Evolutionary conservation across 2,888 invertebrate species (phyloP).

Genomic region (Trichopria drosophilae): DNA sequence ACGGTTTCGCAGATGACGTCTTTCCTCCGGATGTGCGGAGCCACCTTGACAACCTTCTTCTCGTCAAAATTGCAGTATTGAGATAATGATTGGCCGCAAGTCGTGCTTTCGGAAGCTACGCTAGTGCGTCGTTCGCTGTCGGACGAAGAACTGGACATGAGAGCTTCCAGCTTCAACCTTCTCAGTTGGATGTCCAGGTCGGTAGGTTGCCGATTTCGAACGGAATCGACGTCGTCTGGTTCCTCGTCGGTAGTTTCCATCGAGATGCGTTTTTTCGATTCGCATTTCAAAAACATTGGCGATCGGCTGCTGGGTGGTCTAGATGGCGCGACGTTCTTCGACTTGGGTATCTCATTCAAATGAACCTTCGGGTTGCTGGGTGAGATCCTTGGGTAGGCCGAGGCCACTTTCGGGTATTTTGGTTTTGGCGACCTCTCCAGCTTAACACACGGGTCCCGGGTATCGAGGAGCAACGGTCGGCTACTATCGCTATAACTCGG

Average conservation of each 20-base stretch:
- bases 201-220: conserved; percentile 37
- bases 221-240: not conserved
- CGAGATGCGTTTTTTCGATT: conserved; percentile 30
- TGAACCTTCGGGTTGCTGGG: conserved; percentile 27
- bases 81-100: conserved; percentile 42
- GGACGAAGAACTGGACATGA: conserved; percentile 37
- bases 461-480: conserved; percentile 22
- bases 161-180: conserved; percentile 41
- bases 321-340: conserved; percentile 5
- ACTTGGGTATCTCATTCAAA: conserved; percentile 26
- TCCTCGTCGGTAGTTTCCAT: conserved; percentile 18
- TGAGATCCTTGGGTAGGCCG: conserved; percentile 45
- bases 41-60: conserved; percentile 52
- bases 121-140: conserved; percentile 28
- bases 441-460: conserved; percentile 17
- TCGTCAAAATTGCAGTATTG: conserved; percentile 55
- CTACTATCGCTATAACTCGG: no score
- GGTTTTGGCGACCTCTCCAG: conserved; percentile 36
- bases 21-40: conserved; percentile 57
- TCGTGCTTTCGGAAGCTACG: conserved; percentile 20
- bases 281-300: conserved; percentile 50
- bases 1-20: conserved; percentile 67
- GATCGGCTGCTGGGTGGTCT: conserved; percentile 44
- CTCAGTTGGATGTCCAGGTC: conserved; percentile 53
- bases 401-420: conserved; percentile 49